phyloP scores from a whole-genome alignment of 2,797 vertebrate genomes.

The Prionace glauca region DNA sequence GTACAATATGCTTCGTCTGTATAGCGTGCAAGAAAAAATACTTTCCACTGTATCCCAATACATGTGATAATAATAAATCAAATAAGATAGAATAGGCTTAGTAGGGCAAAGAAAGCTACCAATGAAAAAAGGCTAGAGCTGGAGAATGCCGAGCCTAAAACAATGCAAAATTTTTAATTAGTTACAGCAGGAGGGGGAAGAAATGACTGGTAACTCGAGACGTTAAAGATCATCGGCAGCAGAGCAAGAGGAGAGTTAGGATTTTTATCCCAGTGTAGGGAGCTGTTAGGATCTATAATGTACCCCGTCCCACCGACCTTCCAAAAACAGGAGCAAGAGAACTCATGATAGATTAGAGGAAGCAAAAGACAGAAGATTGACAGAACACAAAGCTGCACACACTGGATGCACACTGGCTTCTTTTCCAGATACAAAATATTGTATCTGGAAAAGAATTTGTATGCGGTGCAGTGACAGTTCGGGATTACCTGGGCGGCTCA shows the following conservation, averaged over 20 bases:
- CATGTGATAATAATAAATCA: too few relatives aligned
- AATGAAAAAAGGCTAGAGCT: neutral
- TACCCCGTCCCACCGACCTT: neutral
- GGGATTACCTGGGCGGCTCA: neutral
- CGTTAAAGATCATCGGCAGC: neutral
- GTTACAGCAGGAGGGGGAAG: too few relatives aligned
- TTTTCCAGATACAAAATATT: neutral
- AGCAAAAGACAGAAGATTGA: neutral
- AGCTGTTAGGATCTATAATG: neutral
- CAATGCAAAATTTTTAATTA: neutral
- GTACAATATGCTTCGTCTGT: too few relatives aligned
- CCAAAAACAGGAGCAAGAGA: neutral
- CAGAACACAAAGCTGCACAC: neutral
- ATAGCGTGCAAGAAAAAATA: too few relatives aligned
- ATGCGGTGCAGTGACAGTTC: neutral
- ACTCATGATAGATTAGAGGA: neutral
- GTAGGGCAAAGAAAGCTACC: neutral
- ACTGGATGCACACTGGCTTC: accelerated
- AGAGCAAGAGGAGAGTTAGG: neutral
- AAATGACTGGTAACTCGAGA: neutral
- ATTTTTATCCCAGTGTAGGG: neutral
- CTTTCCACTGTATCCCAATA: too few relatives aligned
- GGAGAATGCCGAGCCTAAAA: neutral
- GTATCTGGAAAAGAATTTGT: too few relatives aligned
- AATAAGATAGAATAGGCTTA: too few relatives aligned